These are phyloP conservation scores for Ennomos quercinarius DNA, from an alignment of 2,888 invertebrate species.

Conservation along the genomic window DNA sequence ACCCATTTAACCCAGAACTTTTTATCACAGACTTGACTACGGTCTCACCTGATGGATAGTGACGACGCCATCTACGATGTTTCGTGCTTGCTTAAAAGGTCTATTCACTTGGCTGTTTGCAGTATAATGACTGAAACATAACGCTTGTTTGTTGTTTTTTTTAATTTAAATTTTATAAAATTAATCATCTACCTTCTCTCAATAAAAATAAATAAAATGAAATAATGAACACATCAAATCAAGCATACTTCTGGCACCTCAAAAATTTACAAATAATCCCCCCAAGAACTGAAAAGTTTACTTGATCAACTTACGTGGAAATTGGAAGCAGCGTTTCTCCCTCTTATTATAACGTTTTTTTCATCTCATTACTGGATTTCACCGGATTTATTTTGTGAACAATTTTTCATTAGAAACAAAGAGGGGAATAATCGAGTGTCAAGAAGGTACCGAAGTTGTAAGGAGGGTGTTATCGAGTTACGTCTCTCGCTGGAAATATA, in stretches of 20 bases:
- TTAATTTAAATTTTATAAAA: too few species aligned
- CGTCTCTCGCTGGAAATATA: neutral
- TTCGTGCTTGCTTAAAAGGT: too few species aligned
- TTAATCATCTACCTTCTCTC: too few species aligned
- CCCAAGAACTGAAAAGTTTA: conserved; percentile 13
- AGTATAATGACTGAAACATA: too few species aligned
- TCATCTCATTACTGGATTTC: conserved; percentile 14
- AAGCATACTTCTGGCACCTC: conserved; percentile 3
- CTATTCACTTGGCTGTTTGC: too few species aligned
- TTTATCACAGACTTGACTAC: too few species aligned
- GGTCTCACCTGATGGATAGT: too few species aligned
- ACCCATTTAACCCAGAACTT: too few species aligned
- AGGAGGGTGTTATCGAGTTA: conserved; percentile 5
- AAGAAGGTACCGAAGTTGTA: conserved; percentile 6
- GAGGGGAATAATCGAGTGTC: conserved; percentile 23
- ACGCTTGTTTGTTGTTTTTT: too few species aligned
- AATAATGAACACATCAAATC: too few species aligned
- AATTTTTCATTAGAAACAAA: conserved; percentile 23
- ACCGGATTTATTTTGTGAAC: conserved; percentile 16
- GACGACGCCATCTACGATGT: too few species aligned
- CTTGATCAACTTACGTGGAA: conserved; percentile 15
- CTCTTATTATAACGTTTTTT: conserved; percentile 12
- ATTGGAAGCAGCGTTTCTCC: conserved; percentile 6
- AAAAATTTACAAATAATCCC: conserved; percentile 9
- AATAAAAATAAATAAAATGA: too few species aligned